These are phyloP conservation scores for Hemicentrotus pulcherrimus DNA, from an alignment of 35 echinoderm and acorn worm genomes.

Conservation along the genomic window DNA sequence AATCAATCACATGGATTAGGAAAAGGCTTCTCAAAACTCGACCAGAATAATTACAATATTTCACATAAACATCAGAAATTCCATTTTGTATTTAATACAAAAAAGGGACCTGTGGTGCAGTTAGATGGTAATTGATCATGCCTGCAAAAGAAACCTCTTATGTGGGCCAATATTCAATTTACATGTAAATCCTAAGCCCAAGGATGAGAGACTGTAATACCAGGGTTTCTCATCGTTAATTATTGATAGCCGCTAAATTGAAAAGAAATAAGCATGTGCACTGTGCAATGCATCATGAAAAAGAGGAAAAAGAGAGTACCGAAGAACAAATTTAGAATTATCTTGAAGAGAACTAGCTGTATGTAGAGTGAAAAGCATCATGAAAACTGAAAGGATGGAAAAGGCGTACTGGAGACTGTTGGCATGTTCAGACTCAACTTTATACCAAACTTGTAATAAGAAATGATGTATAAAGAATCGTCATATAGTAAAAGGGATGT, in stretches of 20 bases:
- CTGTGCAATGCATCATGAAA: neutral
- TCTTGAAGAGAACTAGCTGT: no score
- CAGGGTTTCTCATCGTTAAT: neutral
- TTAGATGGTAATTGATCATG: neutral
- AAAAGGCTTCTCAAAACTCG: neutral
- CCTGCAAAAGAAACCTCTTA: neutral
- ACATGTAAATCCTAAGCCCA: constrained; percentile 3
- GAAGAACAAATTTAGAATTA: neutral
- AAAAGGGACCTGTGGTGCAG: neutral
- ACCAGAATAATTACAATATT: neutral
- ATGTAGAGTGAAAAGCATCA: no score
- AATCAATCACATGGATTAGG: neutral
- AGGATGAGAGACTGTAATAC: neutral
- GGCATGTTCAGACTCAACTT: no score
- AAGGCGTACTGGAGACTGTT: no score
- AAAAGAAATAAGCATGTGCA: neutral
- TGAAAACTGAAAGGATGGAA: no score
- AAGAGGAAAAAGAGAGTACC: neutral
- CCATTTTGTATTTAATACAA: neutral
- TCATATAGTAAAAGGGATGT: no score
- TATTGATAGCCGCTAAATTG: neutral
- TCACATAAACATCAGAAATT: neutral
- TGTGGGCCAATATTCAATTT: neutral
- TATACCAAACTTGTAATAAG: no score
- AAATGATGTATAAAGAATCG: no score